A percentile compares a stretch with the other conserved stretches of the same genome.
These are phyloP conservation scores for Gonocerus acuteangulatus DNA, from an alignment of 2,888 invertebrate species.

Conservation along the genomic window DNA sequence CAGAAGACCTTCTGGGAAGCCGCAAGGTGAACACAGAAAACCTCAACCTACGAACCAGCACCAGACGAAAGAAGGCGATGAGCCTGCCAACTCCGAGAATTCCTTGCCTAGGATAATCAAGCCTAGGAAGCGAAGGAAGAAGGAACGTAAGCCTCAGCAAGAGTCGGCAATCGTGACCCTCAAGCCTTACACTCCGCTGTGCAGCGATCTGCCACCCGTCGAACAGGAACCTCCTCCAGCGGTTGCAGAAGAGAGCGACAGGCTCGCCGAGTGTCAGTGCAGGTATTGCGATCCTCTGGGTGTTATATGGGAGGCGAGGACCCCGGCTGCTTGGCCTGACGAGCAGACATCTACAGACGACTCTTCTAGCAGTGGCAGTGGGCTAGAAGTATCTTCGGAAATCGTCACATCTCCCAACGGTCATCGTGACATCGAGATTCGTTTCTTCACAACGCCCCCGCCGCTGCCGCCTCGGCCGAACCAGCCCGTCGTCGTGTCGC, in stretches of 20 bases:
- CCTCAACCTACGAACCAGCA: conserved; percentile 8
- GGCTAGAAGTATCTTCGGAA: conserved; percentile 65
- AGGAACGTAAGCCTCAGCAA: conserved; percentile 64
- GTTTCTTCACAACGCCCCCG: conserved; percentile 59
- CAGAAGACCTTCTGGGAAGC: conserved; percentile 33
- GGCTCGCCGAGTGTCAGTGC: conserved; percentile 54
- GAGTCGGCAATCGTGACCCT: conserved; percentile 41
- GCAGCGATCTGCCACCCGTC: conserved; percentile 28
- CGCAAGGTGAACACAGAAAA: conserved; percentile 5
- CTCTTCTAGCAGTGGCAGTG: conserved; percentile 41
- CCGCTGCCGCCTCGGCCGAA: conserved; percentile 39
- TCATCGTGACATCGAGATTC: conserved; percentile 69
- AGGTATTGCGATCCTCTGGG: conserved; percentile 67
- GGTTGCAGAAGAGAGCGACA: conserved; percentile 18
- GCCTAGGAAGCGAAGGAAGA: conserved; percentile 81
- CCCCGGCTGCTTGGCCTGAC: conserved; percentile 45
- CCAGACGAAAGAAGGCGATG: conserved; percentile 18
- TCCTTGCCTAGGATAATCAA: conserved; percentile 82
- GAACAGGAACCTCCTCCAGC: conserved; percentile 27
- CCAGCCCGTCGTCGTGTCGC: conserved; percentile 28
- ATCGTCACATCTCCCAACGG: conserved; percentile 71
- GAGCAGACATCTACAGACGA: conserved; percentile 36
- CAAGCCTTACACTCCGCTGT: conserved; percentile 47
- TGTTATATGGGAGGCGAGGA: conserved; percentile 59
- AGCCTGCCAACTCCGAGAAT: conserved; percentile 59